These are phyloP conservation scores for Hanleya hanleyi DNA, from an alignment of 2,888 invertebrate genomes.

Conservation along the genomic window DNA sequence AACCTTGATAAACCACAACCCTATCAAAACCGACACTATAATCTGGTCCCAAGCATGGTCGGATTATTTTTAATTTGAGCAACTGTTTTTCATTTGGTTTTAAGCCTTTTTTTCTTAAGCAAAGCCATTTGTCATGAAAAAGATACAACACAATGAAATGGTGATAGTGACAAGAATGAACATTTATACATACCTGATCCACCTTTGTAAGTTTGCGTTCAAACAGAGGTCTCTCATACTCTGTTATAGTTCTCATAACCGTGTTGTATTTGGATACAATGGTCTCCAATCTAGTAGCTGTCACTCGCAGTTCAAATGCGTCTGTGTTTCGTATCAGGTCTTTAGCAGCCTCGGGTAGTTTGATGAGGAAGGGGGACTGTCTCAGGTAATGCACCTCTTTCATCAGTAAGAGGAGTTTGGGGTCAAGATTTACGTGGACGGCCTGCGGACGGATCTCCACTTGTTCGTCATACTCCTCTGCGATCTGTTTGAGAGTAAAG, in stretches of 20 bases:
- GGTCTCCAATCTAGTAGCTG: slow-evolving; percentile 69
- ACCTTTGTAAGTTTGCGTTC: slow-evolving; percentile 70
- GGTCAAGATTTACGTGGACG: slow-evolving; percentile 71
- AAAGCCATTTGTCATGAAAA: too few relatives aligned
- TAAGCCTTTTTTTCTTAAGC: too few relatives aligned
- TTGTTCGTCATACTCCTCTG: slow-evolving; percentile 70
- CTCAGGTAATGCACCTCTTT: slow-evolving; percentile 70
- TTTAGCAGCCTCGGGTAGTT: slow-evolving; percentile 61
- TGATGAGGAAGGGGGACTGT: slow-evolving; percentile 67
- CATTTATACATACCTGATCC: slow-evolving; percentile 69
- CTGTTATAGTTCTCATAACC: slow-evolving; percentile 69
- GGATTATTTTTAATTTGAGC: too few relatives aligned
- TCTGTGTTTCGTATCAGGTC: slow-evolving; percentile 68
- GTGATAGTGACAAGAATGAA: too few relatives aligned
- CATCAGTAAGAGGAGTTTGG: slow-evolving; percentile 67
- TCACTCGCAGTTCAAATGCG: slow-evolving; percentile 62
- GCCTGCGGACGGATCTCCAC: slow-evolving; percentile 66
- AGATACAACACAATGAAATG: too few relatives aligned
- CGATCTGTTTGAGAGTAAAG: too few relatives aligned
- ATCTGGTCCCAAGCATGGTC: too few relatives aligned
- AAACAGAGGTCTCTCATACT: slow-evolving; percentile 71
- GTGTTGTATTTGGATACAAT: slow-evolving; percentile 72
- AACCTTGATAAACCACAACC: too few relatives aligned
- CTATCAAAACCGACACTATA: too few relatives aligned
- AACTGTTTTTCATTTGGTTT: too few relatives aligned